Base-by-base conservation (phyloP, 2,888 invertebrate species). In the Dioctria linearis region DNA sequence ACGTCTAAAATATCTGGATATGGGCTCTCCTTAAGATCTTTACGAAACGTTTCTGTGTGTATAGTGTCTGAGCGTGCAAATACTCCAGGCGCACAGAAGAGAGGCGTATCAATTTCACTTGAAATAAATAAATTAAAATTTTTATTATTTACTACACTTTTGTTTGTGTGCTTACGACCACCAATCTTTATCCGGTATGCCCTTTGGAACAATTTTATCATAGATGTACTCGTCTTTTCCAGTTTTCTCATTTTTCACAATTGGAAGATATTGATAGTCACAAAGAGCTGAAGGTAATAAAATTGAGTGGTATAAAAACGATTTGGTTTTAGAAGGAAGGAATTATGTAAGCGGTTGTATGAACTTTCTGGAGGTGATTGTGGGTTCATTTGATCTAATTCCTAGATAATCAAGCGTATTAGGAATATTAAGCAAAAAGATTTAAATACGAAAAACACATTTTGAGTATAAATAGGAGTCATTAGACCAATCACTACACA, bases 181-280 rank as follows among this genome's bases (percentile, higher is more conserved):
- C 91, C 93, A 95, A 49, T 91, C 90, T 51, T 89, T 85, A 25
- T 90, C 89, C 5, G 91, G 90, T 11, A 90, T 84, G 78, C 87
- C 85, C 37, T 86, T 84, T 0, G 95, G 95, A 76, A 94, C 86
- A 73, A 95, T 88, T 76, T 91, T 88, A 57, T 94, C 91, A 84
- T 93, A 90, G 61, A 94, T 89, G 86, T 92, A 93, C 83, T 91
- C 90, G 39, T 91, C 88, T 80, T 90, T 88, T 8, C 89, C 89
- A 51, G 84, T 84, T 75, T 87, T 83, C 25, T 87, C 86, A 82
- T 90, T 87, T 83, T 89, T 88, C 59, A 88, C 88, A 84, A 97
- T 90, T 2, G 98, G 96, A 82, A 98, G 89, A 87, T 94, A 98
- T 89, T 98, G 98, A 88, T 96, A 98, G 89, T 99, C 98, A 87